Conservation (phyloP, 2,113 vertebrate genomes). For the Eonycteris spelaea region DNA sequence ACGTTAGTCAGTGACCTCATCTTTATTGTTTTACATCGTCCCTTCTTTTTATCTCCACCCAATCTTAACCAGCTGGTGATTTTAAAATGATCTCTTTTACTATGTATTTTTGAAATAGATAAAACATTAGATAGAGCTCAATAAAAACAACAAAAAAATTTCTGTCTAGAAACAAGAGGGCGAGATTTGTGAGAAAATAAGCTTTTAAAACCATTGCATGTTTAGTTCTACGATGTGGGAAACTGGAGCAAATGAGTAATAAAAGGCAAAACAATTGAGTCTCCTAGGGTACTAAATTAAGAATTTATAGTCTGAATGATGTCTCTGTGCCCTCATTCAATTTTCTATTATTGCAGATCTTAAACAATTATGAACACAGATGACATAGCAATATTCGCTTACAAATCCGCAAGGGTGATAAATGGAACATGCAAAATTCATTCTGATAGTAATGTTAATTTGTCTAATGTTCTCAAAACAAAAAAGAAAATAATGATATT, state of each 20-base stretch:
- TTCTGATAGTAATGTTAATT: conserved; percentile 61
- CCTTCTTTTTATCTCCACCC: neutral
- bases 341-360: conserved; percentile 66
- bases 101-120: conserved; percentile 52
- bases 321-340: conserved; percentile 58
- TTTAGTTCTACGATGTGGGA: conserved; percentile 61
- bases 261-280: conserved; percentile 57
- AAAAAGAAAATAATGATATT: conserved; percentile 23
- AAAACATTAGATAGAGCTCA: conserved; percentile 43
- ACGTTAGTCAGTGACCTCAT: conserved; percentile 21
- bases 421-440: conserved; percentile 48
- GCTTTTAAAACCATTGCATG: conserved; percentile 59
- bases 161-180: conserved; percentile 9
- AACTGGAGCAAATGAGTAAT: conserved; percentile 66
- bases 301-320: conserved; percentile 71
- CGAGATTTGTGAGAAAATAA: conserved; percentile 59
- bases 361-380: conserved; percentile 71
- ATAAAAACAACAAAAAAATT: conserved; percentile 59
- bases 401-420: conserved; percentile 41
- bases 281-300: conserved; percentile 65
- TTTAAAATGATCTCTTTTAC: conserved; percentile 41
- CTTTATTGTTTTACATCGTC: neutral
- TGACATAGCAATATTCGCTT: conserved; percentile 37
- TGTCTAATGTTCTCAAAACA: conserved; percentile 59
- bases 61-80: neutral